A percentile compares a stretch with the other conserved stretches of the same genome.
phyloP scores from a whole-genome alignment of 2,113 vertebrate genomes.

The Balaeniceps rex region DNA sequence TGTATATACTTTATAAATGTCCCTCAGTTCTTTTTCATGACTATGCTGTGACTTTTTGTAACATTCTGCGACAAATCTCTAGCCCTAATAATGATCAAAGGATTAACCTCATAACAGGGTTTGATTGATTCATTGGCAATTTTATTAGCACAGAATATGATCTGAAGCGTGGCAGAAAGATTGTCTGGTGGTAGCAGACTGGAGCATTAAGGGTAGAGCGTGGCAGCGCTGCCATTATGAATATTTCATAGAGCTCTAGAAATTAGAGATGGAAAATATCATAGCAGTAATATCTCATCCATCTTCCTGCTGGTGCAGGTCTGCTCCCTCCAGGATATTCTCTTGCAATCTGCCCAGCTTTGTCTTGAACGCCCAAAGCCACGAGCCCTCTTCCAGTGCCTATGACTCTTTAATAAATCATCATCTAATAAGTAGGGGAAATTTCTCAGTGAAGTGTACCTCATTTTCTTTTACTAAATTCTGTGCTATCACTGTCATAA shows the following conservation, averaged over 20 bases:
- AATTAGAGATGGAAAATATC: conserved; percentile 33
- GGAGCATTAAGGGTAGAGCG: background rate
- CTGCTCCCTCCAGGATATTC: background rate
- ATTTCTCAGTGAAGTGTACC: background rate
- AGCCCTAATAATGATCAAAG: conserved; percentile 9
- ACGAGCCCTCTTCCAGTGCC: background rate
- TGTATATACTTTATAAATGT: background rate
- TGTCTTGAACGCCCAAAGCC: background rate
- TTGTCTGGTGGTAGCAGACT: background rate
- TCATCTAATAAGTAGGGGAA: background rate
- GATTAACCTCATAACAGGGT: background rate
- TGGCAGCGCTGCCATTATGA: background rate
- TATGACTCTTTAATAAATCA: background rate
- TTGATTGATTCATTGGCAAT: conserved; percentile 45
- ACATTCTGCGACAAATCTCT: background rate
- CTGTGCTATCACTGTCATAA: background rate
- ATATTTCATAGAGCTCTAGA: conserved; percentile 41
- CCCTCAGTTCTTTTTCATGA: background rate
- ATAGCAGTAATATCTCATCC: conserved; percentile 2
- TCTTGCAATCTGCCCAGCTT: background rate
- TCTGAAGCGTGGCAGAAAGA: background rate
- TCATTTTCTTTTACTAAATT: background rate
- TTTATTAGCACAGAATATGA: conserved; percentile 32
- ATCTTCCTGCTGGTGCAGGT: background rate
- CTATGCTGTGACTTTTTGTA: background rate